A percentile compares a stretch with the other conserved stretches of the same genome.
These are phyloP conservation scores for Coracias cyanogaster DNA, from an alignment of 2,797 vertebrate species.

Conservation along the genomic window DNA sequence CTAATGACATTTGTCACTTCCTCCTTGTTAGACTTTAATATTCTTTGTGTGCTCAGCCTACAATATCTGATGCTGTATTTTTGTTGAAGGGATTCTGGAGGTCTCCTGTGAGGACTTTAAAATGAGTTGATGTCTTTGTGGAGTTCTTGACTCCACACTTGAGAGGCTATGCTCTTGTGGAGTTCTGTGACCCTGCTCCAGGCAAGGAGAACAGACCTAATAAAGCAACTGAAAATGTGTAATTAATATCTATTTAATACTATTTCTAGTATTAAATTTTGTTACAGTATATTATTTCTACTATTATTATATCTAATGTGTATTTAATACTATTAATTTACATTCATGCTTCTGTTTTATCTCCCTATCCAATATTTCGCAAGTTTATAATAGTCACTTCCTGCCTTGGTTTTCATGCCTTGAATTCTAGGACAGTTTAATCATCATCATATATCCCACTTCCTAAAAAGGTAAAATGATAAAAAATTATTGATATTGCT, in stretches of 20 bases:
- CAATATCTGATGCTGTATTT: neutral
- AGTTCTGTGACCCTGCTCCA: neutral
- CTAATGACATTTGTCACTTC: neutral
- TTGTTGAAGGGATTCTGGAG: neutral
- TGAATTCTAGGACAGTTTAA: neutral
- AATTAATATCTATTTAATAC: neutral
- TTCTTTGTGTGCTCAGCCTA: neutral
- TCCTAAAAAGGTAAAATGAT: neutral
- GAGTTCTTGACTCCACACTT: no score
- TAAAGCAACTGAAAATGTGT: rapidly evolving
- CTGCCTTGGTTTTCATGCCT: neutral
- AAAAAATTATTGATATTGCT: neutral
- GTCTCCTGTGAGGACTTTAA: neutral
- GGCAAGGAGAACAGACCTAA: neutral
- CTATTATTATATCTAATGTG: neutral
- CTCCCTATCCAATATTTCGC: neutral
- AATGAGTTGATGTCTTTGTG: neutral
- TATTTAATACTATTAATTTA: neutral
- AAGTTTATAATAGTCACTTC: neutral
- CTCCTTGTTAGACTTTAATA: neutral
- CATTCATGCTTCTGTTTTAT: neutral
- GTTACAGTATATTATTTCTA: no score
- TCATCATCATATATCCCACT: neutral
- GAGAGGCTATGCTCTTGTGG: neutral
- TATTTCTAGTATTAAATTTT: no score